Conservation (phyloP, 2,888 invertebrate genomes). For the Nomada fucata region DNA sequence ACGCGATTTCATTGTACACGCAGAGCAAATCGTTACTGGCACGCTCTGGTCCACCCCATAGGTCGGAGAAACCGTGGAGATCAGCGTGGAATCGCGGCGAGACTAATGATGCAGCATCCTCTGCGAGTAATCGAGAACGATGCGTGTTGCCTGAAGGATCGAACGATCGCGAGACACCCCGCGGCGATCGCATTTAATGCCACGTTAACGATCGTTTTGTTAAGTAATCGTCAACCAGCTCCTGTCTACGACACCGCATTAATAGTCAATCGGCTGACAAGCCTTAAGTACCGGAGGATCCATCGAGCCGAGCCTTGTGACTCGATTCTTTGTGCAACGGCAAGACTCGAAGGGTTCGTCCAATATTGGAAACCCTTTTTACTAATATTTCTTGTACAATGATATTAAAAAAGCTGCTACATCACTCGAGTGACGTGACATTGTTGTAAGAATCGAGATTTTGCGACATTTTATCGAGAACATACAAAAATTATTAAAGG, state of each 20-base stretch:
- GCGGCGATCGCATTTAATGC: conserved; percentile 39
- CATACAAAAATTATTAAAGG: too few relatives aligned
- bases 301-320: background rate
- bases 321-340: too few relatives aligned
- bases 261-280: conserved; percentile 14
- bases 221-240: conserved; percentile 1
- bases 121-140: conserved; percentile 40
- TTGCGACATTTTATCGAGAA: too few relatives aligned
- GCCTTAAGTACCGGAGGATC: background rate
- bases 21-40: conserved; percentile 36
- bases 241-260: conserved; percentile 4
- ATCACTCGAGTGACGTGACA: too few relatives aligned
- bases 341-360: too few relatives aligned
- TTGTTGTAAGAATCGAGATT: too few relatives aligned
- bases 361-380: too few relatives aligned
- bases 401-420: too few relatives aligned
- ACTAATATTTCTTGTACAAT: too few relatives aligned
- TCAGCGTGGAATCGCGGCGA: background rate
- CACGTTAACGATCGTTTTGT: conserved; percentile 47
- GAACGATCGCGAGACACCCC: conserved; percentile 28
- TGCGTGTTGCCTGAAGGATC: conserved; percentile 12
- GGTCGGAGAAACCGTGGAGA: background rate
- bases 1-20: conserved; percentile 35
- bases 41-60: background rate
- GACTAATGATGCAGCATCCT: conserved; percentile 42